Evolutionary conservation across 2,888 invertebrate genomes (phyloP), one percentile per base, ranked within the genome.

Genomic region (Perithous albicinctus): DNA sequence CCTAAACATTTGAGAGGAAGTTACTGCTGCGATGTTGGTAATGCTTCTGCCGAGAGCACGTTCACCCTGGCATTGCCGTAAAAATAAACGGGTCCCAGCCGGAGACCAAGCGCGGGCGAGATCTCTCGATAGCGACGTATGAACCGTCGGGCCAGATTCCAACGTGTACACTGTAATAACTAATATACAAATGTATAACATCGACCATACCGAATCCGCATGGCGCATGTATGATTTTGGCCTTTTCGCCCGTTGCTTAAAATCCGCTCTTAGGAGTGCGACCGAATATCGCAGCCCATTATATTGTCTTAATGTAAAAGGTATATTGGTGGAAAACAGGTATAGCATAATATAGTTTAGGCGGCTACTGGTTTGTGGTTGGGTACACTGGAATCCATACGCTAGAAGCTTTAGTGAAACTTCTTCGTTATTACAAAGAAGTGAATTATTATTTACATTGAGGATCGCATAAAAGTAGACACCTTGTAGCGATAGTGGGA

Each of bases 11-110:
- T 85, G 70, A 32, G 67, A 56, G 61, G 32, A 54, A 78, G 66
- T 41, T 69, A 23, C n/a, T 35, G 51, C 38, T 38, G 76, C 46
- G 32, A 79, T 84, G 59, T 59, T 63, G 69, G 20, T 82, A 61
- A 64, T 77, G 72, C 66, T 72, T 54, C 46, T 41, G 69, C 32
- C 32, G 70, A 70, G 76, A 73, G 91, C 89, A 87, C 91, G 86
- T 91, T 91, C 91, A 90, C 91, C 91, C 91, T 91, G 90, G 90
- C 89, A 90, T 90, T 89, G 90, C 90, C 90, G 90, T 89, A 89
- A 91, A 91, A 90, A 91, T 91, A 91, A 91, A 91, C 90, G 89
- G 88, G 89, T 90, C 88, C 75, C 82, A 78, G 88, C 87, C 87
- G 78, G 84, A 76, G 80, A 82, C 72, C 48, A 72, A 79, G 73